Evolutionary conservation across 2,888 invertebrate species (phyloP), one percentile per base, ranked within the genome.

Genomic region (Drosophila algonquin): DNA sequence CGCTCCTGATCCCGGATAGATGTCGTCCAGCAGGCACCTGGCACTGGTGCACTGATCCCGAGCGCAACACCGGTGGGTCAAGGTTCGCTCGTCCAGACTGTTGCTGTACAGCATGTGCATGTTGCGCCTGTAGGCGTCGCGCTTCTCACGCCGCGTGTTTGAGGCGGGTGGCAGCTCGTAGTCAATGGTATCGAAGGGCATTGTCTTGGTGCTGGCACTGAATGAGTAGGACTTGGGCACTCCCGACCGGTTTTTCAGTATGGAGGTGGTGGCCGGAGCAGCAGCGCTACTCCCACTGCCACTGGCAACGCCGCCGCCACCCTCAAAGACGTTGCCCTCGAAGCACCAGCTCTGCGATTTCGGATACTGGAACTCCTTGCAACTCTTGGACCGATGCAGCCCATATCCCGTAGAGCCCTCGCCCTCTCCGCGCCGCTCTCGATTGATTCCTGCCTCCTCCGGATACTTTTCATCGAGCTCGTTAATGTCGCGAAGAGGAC

Each of bases 191-290:
- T 92, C 92, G 65, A 92, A 92, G n/a, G 92, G 92, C 77, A 90
- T 91, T 1, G 91, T 92, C 80, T 91, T 91, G 27, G 86, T 80
- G 24, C 80, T 85, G 76, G 91, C 91, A 78, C 92, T 91, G 46
- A 92, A 92, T 10, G 92, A 92, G 76, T 92, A 92, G 6, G 92
- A 92, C 71, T 92, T 92, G 63, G 92, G 92, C 78, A 92, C 91
- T 35, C 90, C 86, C 12, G 89, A 55, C 14, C 90, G 85, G 52
- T 90, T 91, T 72, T 91, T 89, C 16, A 91, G 64, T 61, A 91
- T 91, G 27, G 90, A 91, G 3, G 90, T 89, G 54, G 90, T 90
- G 10, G 76, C 72, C 1, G 80, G 56, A 14, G 73, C 16, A 3
- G 61, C 46, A 0, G 56, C 61, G 1, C 46, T 40, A 3, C 45